phyloP scores from a whole-genome alignment of 2,797 vertebrate genomes.

The Malacoctenus gilli region DNA sequence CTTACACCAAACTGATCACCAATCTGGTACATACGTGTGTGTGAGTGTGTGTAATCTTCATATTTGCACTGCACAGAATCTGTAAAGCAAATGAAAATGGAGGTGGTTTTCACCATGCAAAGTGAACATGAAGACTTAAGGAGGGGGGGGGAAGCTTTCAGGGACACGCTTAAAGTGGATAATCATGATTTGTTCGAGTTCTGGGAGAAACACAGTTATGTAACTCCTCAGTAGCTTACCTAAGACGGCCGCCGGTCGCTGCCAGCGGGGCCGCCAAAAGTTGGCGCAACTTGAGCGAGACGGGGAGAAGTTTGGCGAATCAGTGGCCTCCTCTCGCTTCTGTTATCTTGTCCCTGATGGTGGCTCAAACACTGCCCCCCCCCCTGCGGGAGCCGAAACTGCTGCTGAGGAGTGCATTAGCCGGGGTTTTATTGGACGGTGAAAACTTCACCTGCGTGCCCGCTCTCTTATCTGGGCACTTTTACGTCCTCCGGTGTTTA shows the following conservation, averaged over 20 bases:
- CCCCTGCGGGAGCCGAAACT: constrained; percentile 27
- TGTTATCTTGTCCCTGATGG: constrained; percentile 51
- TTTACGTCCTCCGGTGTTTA: constrained; percentile 68
- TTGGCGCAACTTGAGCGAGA: constrained; percentile 28
- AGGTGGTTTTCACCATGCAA: constrained; percentile 36
- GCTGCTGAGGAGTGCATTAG: constrained; percentile 66
- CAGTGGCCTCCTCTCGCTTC: constrained; percentile 33
- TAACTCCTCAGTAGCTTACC: background rate
- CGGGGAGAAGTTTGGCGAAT: constrained; percentile 38
- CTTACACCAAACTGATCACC: constrained; percentile 33
- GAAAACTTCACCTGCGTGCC: constrained; percentile 53
- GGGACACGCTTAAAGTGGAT: constrained; percentile 20
- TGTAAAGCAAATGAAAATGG: constrained; percentile 60
- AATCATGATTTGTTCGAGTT: constrained; percentile 20
- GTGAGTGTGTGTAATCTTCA: constrained; percentile 36
- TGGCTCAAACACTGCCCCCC: no score
- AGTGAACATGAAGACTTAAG: constrained; percentile 12
- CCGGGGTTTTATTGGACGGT: constrained; percentile 59
- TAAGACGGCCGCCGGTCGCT: constrained; percentile 2
- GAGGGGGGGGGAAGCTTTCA: constrained; percentile 56
- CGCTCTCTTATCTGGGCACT: constrained; percentile 62
- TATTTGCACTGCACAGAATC: constrained; percentile 47
- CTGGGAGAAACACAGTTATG: constrained; percentile 1
- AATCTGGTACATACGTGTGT: constrained; percentile 13
- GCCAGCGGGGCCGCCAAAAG: no score